Evolutionary conservation across 2,797 vertebrate species (phyloP), one percentile per base, ranked within the genome.

Genomic region (Hafferia zeledoni): DNA sequence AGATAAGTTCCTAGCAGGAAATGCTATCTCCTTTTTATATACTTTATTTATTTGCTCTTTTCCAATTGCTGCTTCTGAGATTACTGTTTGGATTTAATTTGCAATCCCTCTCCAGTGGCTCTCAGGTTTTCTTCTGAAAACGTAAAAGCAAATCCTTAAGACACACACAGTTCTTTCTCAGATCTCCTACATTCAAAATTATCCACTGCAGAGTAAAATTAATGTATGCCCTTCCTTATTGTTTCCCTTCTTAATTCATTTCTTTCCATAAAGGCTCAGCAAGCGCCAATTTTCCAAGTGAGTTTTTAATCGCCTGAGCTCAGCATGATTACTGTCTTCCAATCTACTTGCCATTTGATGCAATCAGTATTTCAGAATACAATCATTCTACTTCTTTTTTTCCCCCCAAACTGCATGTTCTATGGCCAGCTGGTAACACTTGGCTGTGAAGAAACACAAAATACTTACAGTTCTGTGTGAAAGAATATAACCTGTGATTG

Each of bases 161-260:
- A 87, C 24, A 23, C 24, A 23, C 43, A 25, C 78, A 67, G 53
- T 1, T 41, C 83, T 90, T 75, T 75, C 88, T 94, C 39, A 71
- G 94, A 60, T 95, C 78, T 75, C 87, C 94, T 85, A 74, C 77
- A 71, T 23, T 91, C 89, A 83, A 11, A 78, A 47, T 87, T 77
- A 77, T 59, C 59, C 67, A 41, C 90, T 65, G 82, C 87, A 72
- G 89, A 89, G 82, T 27, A 67, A 90, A 93, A 95, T 93, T 90
- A 94, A 94, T 91, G 80, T 31, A 47, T 80, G 80, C 77, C 60
- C 83, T 95, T 94, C 77, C 63, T 94, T 68, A 90, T 67, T 96
- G 92, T 95, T 96, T 94, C 78, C 76, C 92, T 83, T 64, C 89
- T 84, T 95, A 89, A 96, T 96, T 96, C 88, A 84, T 92, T 95